Evolutionary conservation across 2,797 vertebrate genomes (phyloP).

Genomic region (Poeciliopsis presidionis): DNA sequence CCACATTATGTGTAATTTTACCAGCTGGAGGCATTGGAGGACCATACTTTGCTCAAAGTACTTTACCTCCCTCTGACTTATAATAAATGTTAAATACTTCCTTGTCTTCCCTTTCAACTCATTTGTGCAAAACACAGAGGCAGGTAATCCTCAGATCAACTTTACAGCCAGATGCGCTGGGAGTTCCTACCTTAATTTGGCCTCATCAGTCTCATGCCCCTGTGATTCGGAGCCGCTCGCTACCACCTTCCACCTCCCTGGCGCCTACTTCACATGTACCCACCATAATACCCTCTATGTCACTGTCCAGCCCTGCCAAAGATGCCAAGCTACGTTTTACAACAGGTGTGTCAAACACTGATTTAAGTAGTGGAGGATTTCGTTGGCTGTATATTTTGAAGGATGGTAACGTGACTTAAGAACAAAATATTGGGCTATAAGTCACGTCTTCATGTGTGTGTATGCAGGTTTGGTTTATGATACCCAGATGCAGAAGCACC

Average conservation of each 20-base stretch:
- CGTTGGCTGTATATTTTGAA: background rate
- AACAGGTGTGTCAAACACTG: constrained; percentile 80
- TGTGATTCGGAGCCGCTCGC: constrained; percentile 85
- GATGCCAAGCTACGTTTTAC: constrained; percentile 84
- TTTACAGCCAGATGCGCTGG: constrained; percentile 84
- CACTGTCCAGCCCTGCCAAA: constrained; percentile 66
- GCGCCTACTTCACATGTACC: constrained; percentile 72
- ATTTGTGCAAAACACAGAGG: constrained; percentile 75
- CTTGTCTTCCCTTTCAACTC: constrained; percentile 17
- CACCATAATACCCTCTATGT: constrained; percentile 47
- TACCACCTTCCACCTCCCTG: constrained; percentile 80
- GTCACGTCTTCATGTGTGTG: constrained; percentile 25
- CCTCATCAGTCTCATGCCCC: constrained; percentile 87
- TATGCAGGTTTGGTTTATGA: constrained; percentile 90
- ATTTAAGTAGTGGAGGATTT: background rate
- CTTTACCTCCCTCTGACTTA: constrained; percentile 8
- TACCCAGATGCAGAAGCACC: constrained; percentile 90
- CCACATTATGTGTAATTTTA: constrained; percentile 20
- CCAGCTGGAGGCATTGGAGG: background rate
- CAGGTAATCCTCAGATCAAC: constrained; percentile 87
- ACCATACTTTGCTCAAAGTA: constrained; percentile 15
- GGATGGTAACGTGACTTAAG: background rate
- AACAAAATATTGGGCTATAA: background rate
- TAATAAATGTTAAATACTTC: constrained; percentile 14
- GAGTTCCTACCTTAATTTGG: constrained; percentile 82